Evolutionary conservation across 53 echinoderm and acorn worm genomes (phyloP), one percentile per base, ranked within the genome.

Genomic region (Pentamera pediparva): DNA sequence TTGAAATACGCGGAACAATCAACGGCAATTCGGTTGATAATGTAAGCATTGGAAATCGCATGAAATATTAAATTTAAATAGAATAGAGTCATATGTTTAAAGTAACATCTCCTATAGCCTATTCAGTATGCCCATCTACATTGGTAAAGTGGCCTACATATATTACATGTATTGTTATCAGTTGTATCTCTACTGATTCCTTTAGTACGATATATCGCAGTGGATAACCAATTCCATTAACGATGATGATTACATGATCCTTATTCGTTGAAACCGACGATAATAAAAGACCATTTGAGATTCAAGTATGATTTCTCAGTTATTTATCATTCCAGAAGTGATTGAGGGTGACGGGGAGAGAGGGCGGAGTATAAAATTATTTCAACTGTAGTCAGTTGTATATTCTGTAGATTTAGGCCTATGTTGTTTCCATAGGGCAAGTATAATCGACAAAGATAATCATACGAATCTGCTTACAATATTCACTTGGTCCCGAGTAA

Each of bases 111-210:
- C n/a, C n/a, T n/a, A n/a, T n/a, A n/a, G n/a, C n/a, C n/a, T n/a
- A n/a, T n/a, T n/a, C n/a, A n/a, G n/a, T n/a, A n/a, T n/a, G n/a
- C n/a, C n/a, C n/a, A n/a, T n/a, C n/a, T n/a, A n/a, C n/a, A n/a
- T n/a, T 58, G 59, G 5, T 10, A 58, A 25, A 58, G 29, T 58
- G 29, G 59, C 59, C 59, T 58, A 58, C 59, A 27, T 11, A 58
- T 58, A 58, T 58, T 58, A 58, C 59, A 27, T 11, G 29, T 58
- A 58, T 58, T 58, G 59, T 2, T 58, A 58, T 58, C 59, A 58
- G 59, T 58, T 58, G 1, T 56, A 56, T 22, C 1, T 56, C 56
- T 1, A 7, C 21, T 55, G 6, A 55, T 55, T 55, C 7, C 12
- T 22, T 7, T 55, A n/a, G n/a, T n/a, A n/a, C 21, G 21, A 22